phyloP scores from a whole-genome alignment of 2,113 vertebrate genomes.

The Dipodomys ordii region DNA sequence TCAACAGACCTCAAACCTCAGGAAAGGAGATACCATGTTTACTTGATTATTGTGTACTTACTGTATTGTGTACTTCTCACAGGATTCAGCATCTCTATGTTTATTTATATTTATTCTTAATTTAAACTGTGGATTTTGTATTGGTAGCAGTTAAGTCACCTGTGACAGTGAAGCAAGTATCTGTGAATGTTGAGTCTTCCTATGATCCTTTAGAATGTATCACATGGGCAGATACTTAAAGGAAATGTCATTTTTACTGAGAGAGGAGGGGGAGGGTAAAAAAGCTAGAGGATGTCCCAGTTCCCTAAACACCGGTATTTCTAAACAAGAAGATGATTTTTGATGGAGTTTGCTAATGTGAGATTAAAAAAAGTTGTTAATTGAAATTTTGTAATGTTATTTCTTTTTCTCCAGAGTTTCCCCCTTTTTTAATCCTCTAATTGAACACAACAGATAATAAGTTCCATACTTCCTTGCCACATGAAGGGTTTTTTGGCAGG shows the following conservation, averaged over 20 bases:
- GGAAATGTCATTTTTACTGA: not conserved
- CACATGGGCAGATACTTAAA: not conserved
- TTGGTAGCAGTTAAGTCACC: too few species aligned
- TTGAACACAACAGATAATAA: not conserved
- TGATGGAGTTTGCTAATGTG: constrained; percentile 15
- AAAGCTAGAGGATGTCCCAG: not conserved
- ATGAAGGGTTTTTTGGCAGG: not conserved
- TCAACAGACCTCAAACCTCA: not conserved
- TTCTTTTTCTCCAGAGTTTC: constrained; percentile 31
- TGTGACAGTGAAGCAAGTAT: not conserved
- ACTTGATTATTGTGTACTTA: not conserved
- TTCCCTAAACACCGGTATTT: not conserved
- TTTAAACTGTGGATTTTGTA: not conserved
- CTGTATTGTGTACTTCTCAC: too few species aligned
- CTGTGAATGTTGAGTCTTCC: not conserved
- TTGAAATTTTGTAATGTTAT: constrained; percentile 7
- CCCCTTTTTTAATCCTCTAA: not conserved
- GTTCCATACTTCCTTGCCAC: constrained; percentile 13
- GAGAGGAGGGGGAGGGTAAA: not conserved
- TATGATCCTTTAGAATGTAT: not conserved
- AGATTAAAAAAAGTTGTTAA: not conserved
- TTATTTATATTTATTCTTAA: not conserved
- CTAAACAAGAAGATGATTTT: not conserved
- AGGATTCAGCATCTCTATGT: too few species aligned
- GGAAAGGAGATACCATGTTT: fast-evolving